These are phyloP conservation scores for Chirona hameri DNA, from an alignment of 2,888 invertebrate genomes.

Conservation along the genomic window DNA sequence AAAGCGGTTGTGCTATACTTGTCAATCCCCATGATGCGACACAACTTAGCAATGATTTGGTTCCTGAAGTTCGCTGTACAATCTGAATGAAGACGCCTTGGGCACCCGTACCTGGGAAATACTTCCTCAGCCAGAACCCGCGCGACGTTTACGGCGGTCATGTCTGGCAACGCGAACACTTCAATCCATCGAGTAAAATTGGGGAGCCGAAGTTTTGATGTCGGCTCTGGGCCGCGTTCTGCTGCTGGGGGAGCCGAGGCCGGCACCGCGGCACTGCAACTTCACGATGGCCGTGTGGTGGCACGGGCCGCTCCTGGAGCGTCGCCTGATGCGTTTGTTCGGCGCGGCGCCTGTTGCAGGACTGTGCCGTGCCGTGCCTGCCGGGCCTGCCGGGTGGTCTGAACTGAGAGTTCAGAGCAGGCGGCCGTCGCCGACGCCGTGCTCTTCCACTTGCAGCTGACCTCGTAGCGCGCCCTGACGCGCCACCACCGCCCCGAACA, in stretches of 20 bases:
- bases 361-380: slow-evolving; percentile 63
- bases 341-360: slow-evolving; percentile 54
- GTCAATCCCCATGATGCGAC: background rate
- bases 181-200: too few species aligned
- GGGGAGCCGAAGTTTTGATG: too few species aligned
- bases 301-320: slow-evolving; percentile 55
- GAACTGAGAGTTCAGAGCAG: slow-evolving; percentile 48
- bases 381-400: slow-evolving; percentile 59
- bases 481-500: slow-evolving; percentile 51
- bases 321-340: slow-evolving; percentile 56
- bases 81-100: background rate
- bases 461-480: slow-evolving; percentile 54
- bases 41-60: too few species aligned
- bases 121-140: too few species aligned
- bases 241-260: background rate
- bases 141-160: too few species aligned
- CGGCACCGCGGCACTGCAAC: slow-evolving; percentile 35
- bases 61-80: background rate
- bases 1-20: background rate
- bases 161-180: too few species aligned
- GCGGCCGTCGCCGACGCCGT: slow-evolving; percentile 61
- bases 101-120: background rate
- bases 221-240: background rate
- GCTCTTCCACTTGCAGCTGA: slow-evolving; percentile 57
- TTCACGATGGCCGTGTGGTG: slow-evolving; percentile 60